Evolutionary conservation across 2,888 invertebrate species (phyloP).

Genomic region (Caenorhabditis sp.): DNA sequence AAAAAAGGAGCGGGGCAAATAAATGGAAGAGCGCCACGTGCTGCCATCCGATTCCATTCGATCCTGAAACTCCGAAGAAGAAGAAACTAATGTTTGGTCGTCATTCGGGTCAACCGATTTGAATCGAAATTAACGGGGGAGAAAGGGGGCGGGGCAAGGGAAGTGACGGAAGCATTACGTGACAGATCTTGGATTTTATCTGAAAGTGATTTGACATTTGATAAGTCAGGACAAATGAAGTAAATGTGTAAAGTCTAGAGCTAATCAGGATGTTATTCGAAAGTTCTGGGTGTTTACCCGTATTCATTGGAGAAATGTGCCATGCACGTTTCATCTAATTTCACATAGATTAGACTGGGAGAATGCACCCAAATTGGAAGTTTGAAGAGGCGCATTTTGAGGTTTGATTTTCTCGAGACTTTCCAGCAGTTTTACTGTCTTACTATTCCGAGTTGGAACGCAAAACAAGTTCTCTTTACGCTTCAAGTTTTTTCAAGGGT

Average conservation of each 20-base stretch:
- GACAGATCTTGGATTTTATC: slow-evolving; percentile 14
- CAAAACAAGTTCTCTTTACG: too few relatives aligned
- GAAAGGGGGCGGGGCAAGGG: slow-evolving; percentile 22
- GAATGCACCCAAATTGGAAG: not conserved
- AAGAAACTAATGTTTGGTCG: slow-evolving; percentile 53
- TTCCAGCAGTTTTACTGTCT: too few relatives aligned
- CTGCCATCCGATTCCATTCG: slow-evolving; percentile 57
- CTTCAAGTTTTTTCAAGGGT: too few relatives aligned
- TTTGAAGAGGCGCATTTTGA: not conserved
- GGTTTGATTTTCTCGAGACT: too few relatives aligned
- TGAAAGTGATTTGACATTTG: slow-evolving; percentile 4
- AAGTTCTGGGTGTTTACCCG: not conserved
- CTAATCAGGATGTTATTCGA: slow-evolving; percentile 29
- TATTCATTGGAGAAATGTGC: not conserved
- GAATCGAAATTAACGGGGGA: slow-evolving; percentile 29
- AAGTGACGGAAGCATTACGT: slow-evolving; percentile 48
- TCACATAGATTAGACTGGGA: not conserved
- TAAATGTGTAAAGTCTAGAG: not conserved
- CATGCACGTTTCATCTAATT: slow-evolving; percentile 2
- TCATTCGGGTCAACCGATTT: slow-evolving; percentile 25
- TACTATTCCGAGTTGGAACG: too few relatives aligned
- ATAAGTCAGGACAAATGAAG: not conserved
- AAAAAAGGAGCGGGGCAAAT: slow-evolving; percentile 62
- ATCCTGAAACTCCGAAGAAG: slow-evolving; percentile 14
- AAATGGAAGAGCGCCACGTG: slow-evolving; percentile 54